Conservation (phyloP, 2,888 invertebrate genomes). For the Plebejus argus region DNA sequence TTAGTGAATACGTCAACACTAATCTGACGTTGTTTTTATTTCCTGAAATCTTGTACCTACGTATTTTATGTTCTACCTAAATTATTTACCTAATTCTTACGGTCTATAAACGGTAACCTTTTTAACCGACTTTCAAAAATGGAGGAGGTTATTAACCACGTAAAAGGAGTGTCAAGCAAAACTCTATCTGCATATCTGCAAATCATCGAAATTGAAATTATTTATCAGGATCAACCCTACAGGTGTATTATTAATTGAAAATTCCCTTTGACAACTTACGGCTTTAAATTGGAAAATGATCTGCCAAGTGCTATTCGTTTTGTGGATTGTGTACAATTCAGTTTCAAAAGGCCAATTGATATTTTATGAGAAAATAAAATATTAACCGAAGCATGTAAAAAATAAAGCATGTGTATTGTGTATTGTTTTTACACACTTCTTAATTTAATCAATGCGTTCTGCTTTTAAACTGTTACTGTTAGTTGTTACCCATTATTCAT, state of each 20-base stretch:
- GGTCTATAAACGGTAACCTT: no score
- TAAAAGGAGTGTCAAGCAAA: no score
- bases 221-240: background rate
- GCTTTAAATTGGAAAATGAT: background rate
- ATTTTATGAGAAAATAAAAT: background rate
- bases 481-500: no score
- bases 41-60: background rate
- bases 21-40: constrained; percentile 9
- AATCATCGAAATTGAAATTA: background rate
- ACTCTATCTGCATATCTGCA: no score
- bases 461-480: no score
- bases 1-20: constrained; percentile 11
- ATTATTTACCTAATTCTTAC: background rate
- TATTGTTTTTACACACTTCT: no score
- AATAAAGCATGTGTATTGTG: no score
- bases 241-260: background rate
- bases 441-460: no score
- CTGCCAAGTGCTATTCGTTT: background rate
- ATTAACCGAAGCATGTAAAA: background rate
- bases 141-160: no score
- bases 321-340: background rate
- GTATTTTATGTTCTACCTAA: background rate
- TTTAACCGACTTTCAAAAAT: no score
- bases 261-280: background rate
- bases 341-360: background rate